These are phyloP conservation scores for Fabriciana adippe DNA, from an alignment of 2,888 invertebrate species.

Conservation along the genomic window DNA sequence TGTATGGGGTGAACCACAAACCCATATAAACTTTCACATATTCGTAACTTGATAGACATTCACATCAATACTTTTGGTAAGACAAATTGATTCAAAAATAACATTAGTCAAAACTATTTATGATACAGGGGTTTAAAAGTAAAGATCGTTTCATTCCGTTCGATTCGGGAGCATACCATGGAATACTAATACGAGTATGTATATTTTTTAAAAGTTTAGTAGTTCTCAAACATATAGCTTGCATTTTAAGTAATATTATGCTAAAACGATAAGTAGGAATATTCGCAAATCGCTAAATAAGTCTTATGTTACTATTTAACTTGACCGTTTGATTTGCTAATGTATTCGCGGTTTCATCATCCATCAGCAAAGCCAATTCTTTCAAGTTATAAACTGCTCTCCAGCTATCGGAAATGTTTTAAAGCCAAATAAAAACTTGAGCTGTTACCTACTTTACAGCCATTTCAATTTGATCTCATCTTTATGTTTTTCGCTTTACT, in stretches of 20 bases:
- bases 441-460: constrained; percentile 18
- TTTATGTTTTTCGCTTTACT: constrained; percentile 19
- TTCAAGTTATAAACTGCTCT: constrained; percentile 36
- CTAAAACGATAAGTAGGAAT: background rate
- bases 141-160: too few relatives aligned
- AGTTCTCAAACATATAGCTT: too few relatives aligned
- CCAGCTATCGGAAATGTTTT: constrained; percentile 33
- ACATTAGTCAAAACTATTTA: too few relatives aligned
- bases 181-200: too few relatives aligned
- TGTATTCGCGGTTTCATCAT: constrained; percentile 36
- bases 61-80: too few relatives aligned
- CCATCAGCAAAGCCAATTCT: constrained; percentile 35
- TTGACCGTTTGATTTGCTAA: constrained; percentile 38
- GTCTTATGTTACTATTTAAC: constrained; percentile 29
- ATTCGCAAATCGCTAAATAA: constrained; percentile 11
- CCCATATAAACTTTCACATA: too few relatives aligned
- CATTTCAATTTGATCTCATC: constrained; percentile 24
- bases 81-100: too few relatives aligned
- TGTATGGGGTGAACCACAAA: too few relatives aligned
- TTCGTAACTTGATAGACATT: too few relatives aligned
- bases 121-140: too few relatives aligned
- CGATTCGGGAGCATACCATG: too few relatives aligned
- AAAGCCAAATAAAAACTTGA: constrained; percentile 38
- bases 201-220: too few relatives aligned
- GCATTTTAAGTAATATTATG: background rate